Percentiles rank a stretch among this genome's conserved stretches.
Conservation (phyloP, 2,888 invertebrate species). For the Lasioglossum marginatum region DNA sequence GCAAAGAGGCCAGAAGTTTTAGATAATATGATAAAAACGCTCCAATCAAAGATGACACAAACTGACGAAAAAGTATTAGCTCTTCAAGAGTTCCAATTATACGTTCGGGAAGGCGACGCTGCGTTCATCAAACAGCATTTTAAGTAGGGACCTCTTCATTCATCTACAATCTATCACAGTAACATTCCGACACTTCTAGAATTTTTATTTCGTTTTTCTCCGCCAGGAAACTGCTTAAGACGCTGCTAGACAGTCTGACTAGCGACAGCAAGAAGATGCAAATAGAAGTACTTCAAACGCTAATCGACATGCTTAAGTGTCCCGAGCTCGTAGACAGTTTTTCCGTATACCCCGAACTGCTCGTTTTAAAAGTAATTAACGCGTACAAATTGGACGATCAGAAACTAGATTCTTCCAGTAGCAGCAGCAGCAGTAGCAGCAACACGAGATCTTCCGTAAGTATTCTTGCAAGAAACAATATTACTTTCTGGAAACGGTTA, state of each 20-base stretch:
- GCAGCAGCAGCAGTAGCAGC: constrained; percentile 64
- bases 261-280: constrained; percentile 88
- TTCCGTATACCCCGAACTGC: constrained; percentile 95
- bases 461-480: constrained; percentile 75
- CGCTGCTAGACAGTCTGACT: constrained; percentile 91
- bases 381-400: constrained; percentile 88
- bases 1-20: constrained; percentile 79
- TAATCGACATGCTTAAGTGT: constrained; percentile 94
- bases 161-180: not conserved
- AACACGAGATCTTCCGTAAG: constrained; percentile 83
- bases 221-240: constrained; percentile 87
- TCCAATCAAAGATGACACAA: constrained; percentile 77
- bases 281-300: constrained; percentile 91
- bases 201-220: not conserved
- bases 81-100: constrained; percentile 81
- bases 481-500: not conserved
- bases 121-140: constrained; percentile 81
- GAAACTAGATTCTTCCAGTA: constrained; percentile 71
- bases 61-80: constrained; percentile 77
- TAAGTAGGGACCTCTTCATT: constrained; percentile 71
- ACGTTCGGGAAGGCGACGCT: constrained; percentile 80
- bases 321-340: constrained; percentile 91
- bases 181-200: not conserved
- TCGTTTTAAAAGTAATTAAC: constrained; percentile 94
- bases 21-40: constrained; percentile 79